phyloP scores from a whole-genome alignment of 2,113 vertebrate species.

The Monopterus albus region DNA sequence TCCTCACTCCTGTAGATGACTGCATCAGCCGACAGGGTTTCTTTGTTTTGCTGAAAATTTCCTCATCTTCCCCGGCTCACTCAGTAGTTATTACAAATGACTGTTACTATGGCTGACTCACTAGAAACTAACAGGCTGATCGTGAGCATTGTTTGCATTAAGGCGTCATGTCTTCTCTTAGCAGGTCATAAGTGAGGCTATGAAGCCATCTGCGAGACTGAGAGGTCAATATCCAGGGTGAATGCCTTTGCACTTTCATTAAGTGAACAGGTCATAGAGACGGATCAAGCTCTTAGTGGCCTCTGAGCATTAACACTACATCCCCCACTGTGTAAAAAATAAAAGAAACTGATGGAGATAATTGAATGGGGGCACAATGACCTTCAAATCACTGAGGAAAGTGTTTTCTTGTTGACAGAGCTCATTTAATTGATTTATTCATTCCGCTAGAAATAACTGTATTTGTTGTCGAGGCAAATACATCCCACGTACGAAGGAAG shows the following conservation, averaged over 20 bases:
- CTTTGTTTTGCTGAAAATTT: constrained; percentile 56
- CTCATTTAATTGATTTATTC: constrained; percentile 47
- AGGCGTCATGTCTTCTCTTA: constrained; percentile 55
- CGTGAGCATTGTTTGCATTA: constrained; percentile 74
- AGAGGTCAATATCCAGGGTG: constrained; percentile 52
- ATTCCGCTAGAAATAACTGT: constrained; percentile 27
- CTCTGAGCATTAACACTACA: constrained; percentile 33
- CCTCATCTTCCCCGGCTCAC: constrained; percentile 59
- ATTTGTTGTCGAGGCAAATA: constrained; percentile 46
- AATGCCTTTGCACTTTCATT: constrained; percentile 47
- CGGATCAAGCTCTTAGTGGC: constrained; percentile 27
- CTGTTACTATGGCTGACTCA: constrained; percentile 57
- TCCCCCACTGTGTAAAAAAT: constrained; percentile 7
- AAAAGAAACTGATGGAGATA: constrained; percentile 24
- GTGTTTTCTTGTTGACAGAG: constrained; percentile 19
- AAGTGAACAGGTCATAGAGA: constrained; percentile 29
- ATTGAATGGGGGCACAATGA: constrained; percentile 17
- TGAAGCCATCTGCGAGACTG: constrained; percentile 56
- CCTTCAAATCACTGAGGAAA: constrained; percentile 11
- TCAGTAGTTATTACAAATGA: constrained; percentile 69
- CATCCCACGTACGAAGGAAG: constrained; percentile 17
- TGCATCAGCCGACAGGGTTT: constrained; percentile 46
- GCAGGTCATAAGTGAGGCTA: constrained; percentile 23
- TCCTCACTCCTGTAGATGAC: constrained; percentile 40
- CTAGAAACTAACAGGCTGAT: constrained; percentile 64